phyloP scores from a whole-genome alignment of 2,113 vertebrate genomes.

The Dendropsophus ebraccatus region DNA sequence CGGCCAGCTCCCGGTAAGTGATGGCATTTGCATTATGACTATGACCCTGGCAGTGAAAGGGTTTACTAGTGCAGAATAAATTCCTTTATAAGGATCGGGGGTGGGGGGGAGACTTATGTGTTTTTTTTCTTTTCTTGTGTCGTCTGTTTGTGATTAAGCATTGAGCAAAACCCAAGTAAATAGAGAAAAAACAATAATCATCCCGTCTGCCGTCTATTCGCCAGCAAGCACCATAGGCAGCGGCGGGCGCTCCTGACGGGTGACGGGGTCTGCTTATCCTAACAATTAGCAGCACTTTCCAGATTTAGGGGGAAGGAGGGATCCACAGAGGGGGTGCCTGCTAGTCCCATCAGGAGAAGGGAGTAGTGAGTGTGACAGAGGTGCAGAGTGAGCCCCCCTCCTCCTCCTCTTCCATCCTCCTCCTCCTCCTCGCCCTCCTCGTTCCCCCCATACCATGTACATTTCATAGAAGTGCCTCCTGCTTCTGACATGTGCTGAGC shows the following conservation, averaged over 20 bases:
- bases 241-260: constrained; percentile 10
- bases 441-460: neutral
- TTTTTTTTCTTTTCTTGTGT: neutral
- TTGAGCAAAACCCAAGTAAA: constrained; percentile 37
- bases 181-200: neutral
- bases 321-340: constrained; percentile 15
- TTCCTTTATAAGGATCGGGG: neutral
- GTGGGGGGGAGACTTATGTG: neutral
- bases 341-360: neutral
- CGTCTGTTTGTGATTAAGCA: constrained; percentile 27
- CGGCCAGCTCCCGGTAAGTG: neutral
- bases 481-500: constrained; percentile 17
- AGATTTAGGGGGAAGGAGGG: constrained; percentile 59
- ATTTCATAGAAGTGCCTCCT: constrained; percentile 14
- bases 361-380: constrained; percentile 16
- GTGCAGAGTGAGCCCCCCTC: neutral
- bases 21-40: neutral
- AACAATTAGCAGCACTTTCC: constrained; percentile 63
- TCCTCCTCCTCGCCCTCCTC: neutral
- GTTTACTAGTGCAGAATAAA: constrained; percentile 29
- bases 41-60: constrained; percentile 26
- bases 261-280: constrained; percentile 16
- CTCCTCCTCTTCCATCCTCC: neutral
- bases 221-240: constrained; percentile 7
- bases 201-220: neutral